Evolutionary conservation across 2,113 vertebrate species (phyloP).

Genomic region (Urocolius indicus): DNA sequence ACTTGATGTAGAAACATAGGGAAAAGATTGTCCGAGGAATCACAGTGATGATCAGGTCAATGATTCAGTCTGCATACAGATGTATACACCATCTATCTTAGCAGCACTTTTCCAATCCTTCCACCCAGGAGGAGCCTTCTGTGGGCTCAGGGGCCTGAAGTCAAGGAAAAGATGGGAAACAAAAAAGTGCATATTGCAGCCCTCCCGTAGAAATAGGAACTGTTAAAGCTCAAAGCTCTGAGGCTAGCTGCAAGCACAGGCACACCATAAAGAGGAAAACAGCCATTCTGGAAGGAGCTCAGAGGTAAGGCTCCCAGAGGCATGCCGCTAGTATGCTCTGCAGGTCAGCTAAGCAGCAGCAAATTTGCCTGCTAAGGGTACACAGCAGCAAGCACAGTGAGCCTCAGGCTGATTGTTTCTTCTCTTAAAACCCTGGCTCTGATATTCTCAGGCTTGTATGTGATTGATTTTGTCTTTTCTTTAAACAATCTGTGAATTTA

Average conservation of each 20-base stretch:
- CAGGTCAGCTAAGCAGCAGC: not conserved
- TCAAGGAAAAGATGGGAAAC: not conserved
- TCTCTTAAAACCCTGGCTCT: not conserved
- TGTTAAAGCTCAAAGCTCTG: not conserved
- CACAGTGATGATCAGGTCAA: not conserved
- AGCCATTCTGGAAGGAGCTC: not conserved
- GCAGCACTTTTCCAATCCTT: not conserved
- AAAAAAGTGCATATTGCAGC: not conserved
- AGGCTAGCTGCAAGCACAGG: not conserved
- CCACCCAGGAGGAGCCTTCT: not conserved
- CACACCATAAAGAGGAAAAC: rapidly evolving
- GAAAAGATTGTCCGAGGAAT: not conserved
- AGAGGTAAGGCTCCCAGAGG: rapidly evolving
- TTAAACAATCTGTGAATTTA: not conserved
- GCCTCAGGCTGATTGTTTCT: not conserved
- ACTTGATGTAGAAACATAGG: not conserved
- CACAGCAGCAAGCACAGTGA: not conserved
- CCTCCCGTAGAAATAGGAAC: not conserved
- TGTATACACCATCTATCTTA: not conserved
- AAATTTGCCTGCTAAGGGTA: not conserved
- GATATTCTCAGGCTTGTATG: not conserved
- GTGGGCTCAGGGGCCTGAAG: not conserved
- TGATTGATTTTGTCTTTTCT: not conserved
- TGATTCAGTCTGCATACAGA: not conserved
- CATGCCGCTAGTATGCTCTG: rapidly evolving